Evolutionary conservation across 2,113 vertebrate species (phyloP), one percentile per base, ranked within the genome.

Genomic region (Hassar affinis): DNA sequence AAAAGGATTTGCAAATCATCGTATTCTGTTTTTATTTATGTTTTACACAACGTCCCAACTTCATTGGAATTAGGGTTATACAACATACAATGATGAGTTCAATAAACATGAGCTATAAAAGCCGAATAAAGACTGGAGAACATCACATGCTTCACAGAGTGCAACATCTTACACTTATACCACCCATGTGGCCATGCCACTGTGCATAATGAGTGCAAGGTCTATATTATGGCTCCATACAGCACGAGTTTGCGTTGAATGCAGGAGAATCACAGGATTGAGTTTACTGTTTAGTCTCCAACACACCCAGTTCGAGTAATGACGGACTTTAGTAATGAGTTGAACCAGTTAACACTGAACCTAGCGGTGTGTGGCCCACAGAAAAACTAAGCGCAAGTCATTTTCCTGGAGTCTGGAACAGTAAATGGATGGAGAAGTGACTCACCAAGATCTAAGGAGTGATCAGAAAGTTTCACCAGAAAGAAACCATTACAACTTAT

Each of bases 281-380:
- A 78, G 47, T 76, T 78, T 66, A 78, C 82, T 62, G 56, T 78
- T 83, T 62, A 74, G 52, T 59, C 83, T 84, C 56, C 35, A 61
- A 80, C 66, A 79, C 66, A 84, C 42, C 56, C 77, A 71, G 45
- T 72, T 84, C 20, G 52, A n/a, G 74, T 83, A 66, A 78, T 78
- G 72, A 83, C 45, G 45, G 74, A 45, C 74, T 68, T 42, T 15
- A 12, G 72, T 52, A 83, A 66, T 68, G 81, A 79, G 52, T 33
- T 79, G 52, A 84, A 62, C 74, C 62, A 33, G 54, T 51, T 72
- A 79, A 69, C 54, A 56, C 75, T 71, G 59, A 79, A 57, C 54
- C 72, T 3, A 64, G 54, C 77, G 30, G 76, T 49, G 54, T 79
- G 83, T 84, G 51, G 62, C 83, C 82, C 76, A 59, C 62, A 51